These are phyloP conservation scores for Epizoanthus scotinus DNA, from an alignment of 92 coral and sea anemone genomes.

Conservation along the genomic window DNA sequence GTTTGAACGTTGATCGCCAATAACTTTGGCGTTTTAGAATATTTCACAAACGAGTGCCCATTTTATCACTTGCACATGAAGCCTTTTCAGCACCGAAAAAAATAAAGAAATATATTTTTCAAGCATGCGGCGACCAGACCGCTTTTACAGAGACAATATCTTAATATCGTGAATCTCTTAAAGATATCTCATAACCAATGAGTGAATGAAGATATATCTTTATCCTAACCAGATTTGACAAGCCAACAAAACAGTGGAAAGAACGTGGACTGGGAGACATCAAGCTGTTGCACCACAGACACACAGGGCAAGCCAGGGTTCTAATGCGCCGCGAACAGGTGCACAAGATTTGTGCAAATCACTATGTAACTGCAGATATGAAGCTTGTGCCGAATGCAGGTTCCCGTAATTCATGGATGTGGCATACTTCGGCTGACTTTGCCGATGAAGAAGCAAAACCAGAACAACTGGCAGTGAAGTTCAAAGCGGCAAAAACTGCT, in stretches of 20 bases:
- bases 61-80: too few relatives aligned
- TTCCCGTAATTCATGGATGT: constrained; percentile 89
- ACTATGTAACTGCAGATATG: constrained; percentile 82
- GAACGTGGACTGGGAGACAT: constrained; percentile 96
- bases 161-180: too few relatives aligned
- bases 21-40: too few relatives aligned
- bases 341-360: constrained; percentile 94
- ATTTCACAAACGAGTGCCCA: too few relatives aligned
- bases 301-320: constrained; percentile 73
- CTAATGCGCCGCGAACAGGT: constrained; percentile 94
- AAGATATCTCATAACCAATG: too few relatives aligned
- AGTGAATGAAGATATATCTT: too few relatives aligned
- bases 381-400: constrained; percentile 75
- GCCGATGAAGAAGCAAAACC: constrained; percentile 84
- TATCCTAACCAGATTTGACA: constrained; percentile 47
- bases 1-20: too few relatives aligned
- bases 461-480: constrained; percentile 85
- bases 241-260: constrained; percentile 83
- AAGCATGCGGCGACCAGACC: too few relatives aligned
- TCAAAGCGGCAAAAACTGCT: constrained; percentile 78
- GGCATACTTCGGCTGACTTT: constrained; percentile 90
- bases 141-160: too few relatives aligned
- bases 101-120: too few relatives aligned
- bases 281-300: constrained; percentile 66
- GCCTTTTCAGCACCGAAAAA: too few relatives aligned